phyloP scores from a whole-genome alignment of 92 coral and sea anemone species.

The Zoanthus solanderi region DNA sequence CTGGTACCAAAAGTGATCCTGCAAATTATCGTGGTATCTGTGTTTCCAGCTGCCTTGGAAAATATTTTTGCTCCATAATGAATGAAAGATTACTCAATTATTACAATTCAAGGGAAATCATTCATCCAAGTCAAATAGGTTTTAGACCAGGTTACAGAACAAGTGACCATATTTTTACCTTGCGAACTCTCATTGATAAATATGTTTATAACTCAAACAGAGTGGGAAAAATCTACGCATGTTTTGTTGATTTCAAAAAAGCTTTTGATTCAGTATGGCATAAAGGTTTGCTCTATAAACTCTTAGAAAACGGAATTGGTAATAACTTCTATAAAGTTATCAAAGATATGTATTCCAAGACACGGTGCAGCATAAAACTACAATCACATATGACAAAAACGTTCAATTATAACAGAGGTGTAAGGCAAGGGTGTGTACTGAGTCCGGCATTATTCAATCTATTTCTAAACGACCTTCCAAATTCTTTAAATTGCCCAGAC shows the following conservation, averaged over 20 bases:
- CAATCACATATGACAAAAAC: not conserved
- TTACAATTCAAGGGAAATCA: conserved; percentile 24
- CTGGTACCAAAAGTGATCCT: conserved; percentile 40
- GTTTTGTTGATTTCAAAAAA: conserved; percentile 72
- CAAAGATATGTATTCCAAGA: conserved; percentile 58
- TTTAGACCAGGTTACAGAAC: no score
- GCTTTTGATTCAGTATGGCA: conserved; percentile 67
- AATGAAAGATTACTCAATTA: conserved; percentile 34
- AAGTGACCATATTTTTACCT: no score
- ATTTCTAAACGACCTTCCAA: no score
- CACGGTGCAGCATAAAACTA: not conserved
- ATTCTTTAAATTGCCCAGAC: not conserved
- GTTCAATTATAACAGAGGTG: conserved; percentile 30
- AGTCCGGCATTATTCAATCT: conserved; percentile 22
- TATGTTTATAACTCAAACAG: no score
- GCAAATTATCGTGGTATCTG: conserved; percentile 64
- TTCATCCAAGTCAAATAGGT: conserved; percentile 50
- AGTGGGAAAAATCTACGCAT: no score
- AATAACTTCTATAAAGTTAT: no score
- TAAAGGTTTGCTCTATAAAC: no score
- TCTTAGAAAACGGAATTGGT: conserved; percentile 32
- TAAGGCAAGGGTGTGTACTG: conserved; percentile 35
- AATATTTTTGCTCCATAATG: conserved; percentile 48
- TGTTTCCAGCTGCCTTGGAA: conserved; percentile 63
- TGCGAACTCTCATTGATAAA: no score